phyloP scores from a whole-genome alignment of 1,140 invertebrate species.

The Ips typographus region DNA sequence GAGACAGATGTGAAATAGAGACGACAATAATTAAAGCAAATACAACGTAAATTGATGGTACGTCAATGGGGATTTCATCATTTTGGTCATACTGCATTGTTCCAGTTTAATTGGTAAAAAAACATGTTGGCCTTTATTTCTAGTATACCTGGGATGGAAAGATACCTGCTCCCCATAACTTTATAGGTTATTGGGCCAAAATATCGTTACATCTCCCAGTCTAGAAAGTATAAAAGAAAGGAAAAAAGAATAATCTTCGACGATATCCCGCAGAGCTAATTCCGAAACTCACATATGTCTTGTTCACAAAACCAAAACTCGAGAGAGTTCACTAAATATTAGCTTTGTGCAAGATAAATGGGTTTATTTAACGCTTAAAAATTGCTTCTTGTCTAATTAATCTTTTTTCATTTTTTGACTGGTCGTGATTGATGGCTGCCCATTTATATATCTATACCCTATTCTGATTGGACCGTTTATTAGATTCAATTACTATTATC shows the following conservation, averaged over 20 bases:
- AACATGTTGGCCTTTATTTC: neutral
- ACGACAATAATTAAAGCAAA: constrained; percentile 5
- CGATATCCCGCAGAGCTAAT: constrained; percentile 28
- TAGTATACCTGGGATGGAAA: neutral
- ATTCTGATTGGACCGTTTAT: constrained; percentile 3
- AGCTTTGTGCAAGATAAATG: constrained; percentile 32
- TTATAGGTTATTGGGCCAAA: constrained; percentile 35
- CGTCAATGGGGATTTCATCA: neutral
- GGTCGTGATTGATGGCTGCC: constrained; percentile 9
- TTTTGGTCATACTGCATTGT: neutral
- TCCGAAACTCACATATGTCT: constrained; percentile 32
- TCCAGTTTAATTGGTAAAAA: neutral
- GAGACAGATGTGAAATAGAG: constrained; percentile 8
- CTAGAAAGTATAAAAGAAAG: constrained; percentile 14
- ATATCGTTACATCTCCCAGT: constrained; percentile 25
- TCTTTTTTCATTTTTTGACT: constrained; percentile 29
- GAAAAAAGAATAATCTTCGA: constrained; percentile 29
- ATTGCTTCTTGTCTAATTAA: constrained; percentile 35
- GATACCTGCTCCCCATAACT: constrained; percentile 15
- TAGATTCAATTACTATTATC: neutral
- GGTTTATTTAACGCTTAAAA: constrained; percentile 32
- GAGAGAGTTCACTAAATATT: constrained; percentile 36
- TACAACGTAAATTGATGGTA: constrained; percentile 2
- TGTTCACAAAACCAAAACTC: constrained; percentile 35
- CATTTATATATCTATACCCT: constrained; percentile 3